Evolutionary conservation across 2,888 invertebrate species (phyloP).

Genomic region (Spodoptera picta): DNA sequence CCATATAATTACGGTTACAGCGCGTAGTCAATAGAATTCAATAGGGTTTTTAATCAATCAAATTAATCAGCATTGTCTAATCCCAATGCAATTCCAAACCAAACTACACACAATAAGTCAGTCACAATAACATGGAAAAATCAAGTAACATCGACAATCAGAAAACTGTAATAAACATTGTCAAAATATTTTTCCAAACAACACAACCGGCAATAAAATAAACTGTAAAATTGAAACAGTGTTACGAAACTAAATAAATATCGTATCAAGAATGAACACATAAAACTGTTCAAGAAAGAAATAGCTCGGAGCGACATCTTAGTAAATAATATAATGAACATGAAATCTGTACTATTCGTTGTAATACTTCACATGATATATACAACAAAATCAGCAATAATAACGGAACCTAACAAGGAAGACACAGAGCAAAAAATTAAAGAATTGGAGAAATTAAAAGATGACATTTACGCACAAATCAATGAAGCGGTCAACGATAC

Average conservation of each 20-base stretch:
- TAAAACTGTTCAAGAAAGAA: constrained; percentile 7
- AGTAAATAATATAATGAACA: constrained; percentile 8
- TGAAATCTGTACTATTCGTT: constrained; percentile 13
- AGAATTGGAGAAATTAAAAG: constrained; percentile 24
- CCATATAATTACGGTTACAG: no score
- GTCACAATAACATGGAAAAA: no score
- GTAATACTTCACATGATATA: constrained; percentile 4
- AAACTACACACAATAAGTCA: no score
- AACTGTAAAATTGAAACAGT: constrained; percentile 19
- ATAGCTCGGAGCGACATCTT: not conserved
- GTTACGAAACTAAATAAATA: constrained; percentile 22
- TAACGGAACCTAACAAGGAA: not conserved
- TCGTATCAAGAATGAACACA: constrained; percentile 1
- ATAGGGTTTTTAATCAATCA: no score
- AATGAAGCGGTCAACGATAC: constrained; percentile 29
- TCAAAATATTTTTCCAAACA: not conserved
- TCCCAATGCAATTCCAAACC: no score
- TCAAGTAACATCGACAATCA: no score
- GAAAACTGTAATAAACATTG: no score
- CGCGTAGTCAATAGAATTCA: no score
- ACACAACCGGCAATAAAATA: constrained; percentile 14
- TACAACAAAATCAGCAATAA: constrained; percentile 5
- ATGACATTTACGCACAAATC: constrained; percentile 17
- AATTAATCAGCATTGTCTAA: no score
- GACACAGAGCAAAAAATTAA: constrained; percentile 9